A percentile compares a stretch with the other conserved stretches of the same genome.
These are phyloP conservation scores for Aphrophora alni DNA, from an alignment of 2,888 invertebrate genomes.

Conservation along the genomic window DNA sequence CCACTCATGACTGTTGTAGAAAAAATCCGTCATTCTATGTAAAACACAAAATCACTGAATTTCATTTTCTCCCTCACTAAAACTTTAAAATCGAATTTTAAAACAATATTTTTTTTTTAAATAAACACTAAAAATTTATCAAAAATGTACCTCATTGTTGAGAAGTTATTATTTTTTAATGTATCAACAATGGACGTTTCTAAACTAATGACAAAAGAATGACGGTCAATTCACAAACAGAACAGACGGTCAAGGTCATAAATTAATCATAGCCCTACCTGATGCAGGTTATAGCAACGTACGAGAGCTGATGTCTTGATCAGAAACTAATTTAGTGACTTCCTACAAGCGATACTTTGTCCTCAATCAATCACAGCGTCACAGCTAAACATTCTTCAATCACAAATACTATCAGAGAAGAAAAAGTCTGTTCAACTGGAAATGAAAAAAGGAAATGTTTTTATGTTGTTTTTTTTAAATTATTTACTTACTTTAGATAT, in stretches of 20 bases:
- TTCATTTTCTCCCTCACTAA: neutral
- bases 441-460: neutral
- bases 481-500: too few relatives aligned
- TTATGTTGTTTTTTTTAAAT: too few relatives aligned
- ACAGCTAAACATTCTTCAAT: neutral
- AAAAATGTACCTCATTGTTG: neutral
- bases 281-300: neutral
- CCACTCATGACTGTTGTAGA: neutral
- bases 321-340: neutral
- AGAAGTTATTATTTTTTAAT: neutral
- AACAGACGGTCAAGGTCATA: neutral
- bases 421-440: neutral
- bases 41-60: neutral
- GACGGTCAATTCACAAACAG: neutral
- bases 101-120: too few relatives aligned
- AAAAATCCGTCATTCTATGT: neutral
- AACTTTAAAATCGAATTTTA: too few relatives aligned
- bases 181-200: neutral
- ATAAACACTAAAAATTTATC: neutral
- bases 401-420: neutral
- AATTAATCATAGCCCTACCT: neutral
- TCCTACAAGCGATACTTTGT: neutral
- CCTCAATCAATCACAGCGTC: constrained; percentile 6
- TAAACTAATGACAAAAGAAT: neutral
- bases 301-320: neutral